Base-by-base conservation (phyloP, 2,113 vertebrate species). In the Trochalopteron elliotii region DNA sequence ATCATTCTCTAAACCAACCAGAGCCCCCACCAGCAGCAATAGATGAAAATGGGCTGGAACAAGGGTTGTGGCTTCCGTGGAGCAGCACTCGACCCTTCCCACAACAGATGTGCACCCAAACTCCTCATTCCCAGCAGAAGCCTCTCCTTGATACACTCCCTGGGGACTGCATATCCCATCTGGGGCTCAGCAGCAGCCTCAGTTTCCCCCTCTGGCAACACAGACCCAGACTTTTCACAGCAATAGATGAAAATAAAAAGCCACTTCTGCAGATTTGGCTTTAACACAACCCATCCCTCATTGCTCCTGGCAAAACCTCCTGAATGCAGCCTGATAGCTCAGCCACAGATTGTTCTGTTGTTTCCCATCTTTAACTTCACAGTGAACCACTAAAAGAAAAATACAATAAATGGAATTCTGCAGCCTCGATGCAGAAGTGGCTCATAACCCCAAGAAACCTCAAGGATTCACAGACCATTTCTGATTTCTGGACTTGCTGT, bases 241-340 rank as follows among this genome's bases (percentile, higher is more conserved):
- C 75, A 79, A 71, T 2, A 67, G 85, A 89, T 61, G 75, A 83
- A 94, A 50, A 81, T 72, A 40, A 31, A 64, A 87, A 77, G 84
- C 68, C 44, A 83, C 78, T 53, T 39, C 78, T 96, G 86, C 77
- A 92, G 61, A 75, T 86, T 93, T 97, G 94, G 91, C 84, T 76
- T 87, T 93, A 83, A 93, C 53, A 69, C 57, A 96, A 84, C 93
- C 86, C 77, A 83, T 56, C 84, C 55, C 87, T 95, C 75, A 81
- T 39, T 50, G 44, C 86, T 87, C 68, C 83, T 65, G 81, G 89
- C 90, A 84, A 92, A 89, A 87, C 45, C 91, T 53, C 56, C 87
- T 85, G 79, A 92, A 90, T 61, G 90, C 92, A 94, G 90, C 67
- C 70, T 88, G 94, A 94, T 84, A 97, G 92, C 96, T 95, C 79